Evolutionary conservation across 2,797 vertebrate genomes (phyloP).

Genomic region (Poecilia gillii): DNA sequence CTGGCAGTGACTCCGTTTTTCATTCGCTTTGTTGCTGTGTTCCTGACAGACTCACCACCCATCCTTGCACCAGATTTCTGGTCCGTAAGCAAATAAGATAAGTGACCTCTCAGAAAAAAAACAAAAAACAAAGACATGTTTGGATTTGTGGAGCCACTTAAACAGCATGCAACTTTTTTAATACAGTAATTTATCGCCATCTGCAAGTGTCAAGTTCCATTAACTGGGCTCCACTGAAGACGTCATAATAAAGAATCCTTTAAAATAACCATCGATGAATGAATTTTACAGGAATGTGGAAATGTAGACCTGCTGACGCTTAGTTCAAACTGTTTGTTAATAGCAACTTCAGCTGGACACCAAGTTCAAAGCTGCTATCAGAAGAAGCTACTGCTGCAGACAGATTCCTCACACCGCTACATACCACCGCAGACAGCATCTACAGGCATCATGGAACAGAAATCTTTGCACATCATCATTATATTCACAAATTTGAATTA

Average conservation of each 20-base stretch:
- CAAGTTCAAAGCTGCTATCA: neutral
- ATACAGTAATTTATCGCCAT: neutral
- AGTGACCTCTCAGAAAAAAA: neutral
- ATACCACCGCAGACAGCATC: neutral
- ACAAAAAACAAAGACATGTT: constrained; percentile 22
- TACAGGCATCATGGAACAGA: neutral
- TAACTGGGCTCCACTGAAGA: constrained; percentile 17
- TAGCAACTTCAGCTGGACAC: neutral
- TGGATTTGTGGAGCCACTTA: constrained; percentile 11
- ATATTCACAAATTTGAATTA: neutral
- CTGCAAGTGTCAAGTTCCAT: neutral
- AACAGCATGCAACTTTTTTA: constrained; percentile 5
- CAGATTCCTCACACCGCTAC: neutral
- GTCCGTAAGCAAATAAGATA: constrained; percentile 16
- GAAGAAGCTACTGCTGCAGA: constrained; percentile 18
- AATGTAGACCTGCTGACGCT: constrained; percentile 51
- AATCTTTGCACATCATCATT: neutral
- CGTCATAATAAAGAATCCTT: constrained; percentile 39
- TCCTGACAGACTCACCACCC: constrained; percentile 26
- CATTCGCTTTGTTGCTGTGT: constrained; percentile 27
- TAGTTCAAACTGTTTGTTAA: constrained; percentile 53
- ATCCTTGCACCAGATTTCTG: constrained; percentile 13
- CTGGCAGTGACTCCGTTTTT: constrained; percentile 66
- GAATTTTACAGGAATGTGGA: constrained; percentile 56
- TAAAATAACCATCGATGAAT: constrained; percentile 42